Base-by-base conservation (phyloP, 2,113 vertebrate species). In the Gadus chalcogrammus region DNA sequence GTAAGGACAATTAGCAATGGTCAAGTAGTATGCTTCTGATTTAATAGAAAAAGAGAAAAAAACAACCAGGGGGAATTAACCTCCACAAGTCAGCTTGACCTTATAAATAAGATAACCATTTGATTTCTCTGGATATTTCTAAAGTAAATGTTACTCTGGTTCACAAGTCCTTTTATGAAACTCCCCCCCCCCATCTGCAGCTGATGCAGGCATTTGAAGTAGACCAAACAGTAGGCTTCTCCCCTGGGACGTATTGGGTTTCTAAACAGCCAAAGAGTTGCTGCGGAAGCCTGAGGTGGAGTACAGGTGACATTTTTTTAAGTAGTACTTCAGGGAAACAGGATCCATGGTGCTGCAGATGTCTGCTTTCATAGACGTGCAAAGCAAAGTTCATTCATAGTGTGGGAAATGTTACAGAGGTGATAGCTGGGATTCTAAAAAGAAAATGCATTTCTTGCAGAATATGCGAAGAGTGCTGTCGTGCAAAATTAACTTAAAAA, bases 341-440 rank as follows among this genome's bases (percentile, higher is more conserved):
- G 61, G 69, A 78, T 70, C 72, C 11, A 15, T 15, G 38, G 62
- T 27, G 38, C 11, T 38, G 72, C 75, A 82, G 72, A 79, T 81
- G 68, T 79, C 67, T 61, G 65, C 59, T 35, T 73, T 77, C 52
- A 75, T 4, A 8, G 65, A 69, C 67, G 35, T 15, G 63, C 35
- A 64, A 53, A 59, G 38, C 69, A 65, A 78, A 53, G 75, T 72
- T 79, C 31, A 82, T 73, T 75, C 64, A 69, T 7, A 82, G 73
- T 76, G 73, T 82, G n/a, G 67, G 75, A 82, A 83, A 74, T 72
- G 66, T 73, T 65, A 71, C 15, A 1, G 56, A 78, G 24, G 3
- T 15, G 59, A 16, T 65, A 3, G n/a, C 42, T 15, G 22, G 28
- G 8, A 35, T 61, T 42, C 5, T 5, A 20, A 61, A 42, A 3